Evolutionary conservation across 2,113 vertebrate species (phyloP), one percentile per base, ranked within the genome.

Genomic region (Chroicocephalus ridibundus): DNA sequence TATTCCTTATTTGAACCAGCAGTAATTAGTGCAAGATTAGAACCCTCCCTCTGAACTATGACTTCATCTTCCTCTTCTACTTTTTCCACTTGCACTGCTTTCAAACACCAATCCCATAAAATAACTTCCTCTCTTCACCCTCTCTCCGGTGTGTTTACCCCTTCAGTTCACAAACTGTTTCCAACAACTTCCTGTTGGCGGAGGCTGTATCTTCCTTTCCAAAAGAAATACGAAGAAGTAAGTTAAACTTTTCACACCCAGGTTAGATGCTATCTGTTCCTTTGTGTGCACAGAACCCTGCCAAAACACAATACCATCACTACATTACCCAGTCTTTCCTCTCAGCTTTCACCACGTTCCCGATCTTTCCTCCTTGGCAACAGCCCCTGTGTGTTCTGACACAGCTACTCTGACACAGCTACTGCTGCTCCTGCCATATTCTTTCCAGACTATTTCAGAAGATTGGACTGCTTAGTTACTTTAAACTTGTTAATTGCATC

Each of bases 191-290:
- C n/a, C 64, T 32, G 8, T n/a, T 15, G 25, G 22, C 80, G 86
- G 32, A 70, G 22, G 49, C 34, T 2, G 0, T 4, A 36, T 9
- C 32, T 66, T 57, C 16, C 55, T 54, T 74, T 51, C 64, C 80
- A 64, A 49, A 60, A 66, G 5, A 6, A 42, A 4, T 3, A 22
- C 0, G 6, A 76, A 10, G 17, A 83, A 54, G 1, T 15, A 13
- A 60, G 29, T 47, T 26, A 9, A 68, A 9, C 34, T 40, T 65
- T 8, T 27, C n/a, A 16, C 18, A 36, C 10, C 14, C 24, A 47
- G 7, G 18, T 82, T 15, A 42, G 26, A 60, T 2, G 20, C 44
- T 40, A 24, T 26, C 36, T 40, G 8, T 32, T 65, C 60, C 61
- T 44, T 38, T 6, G 24, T 0, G 8, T 9, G 16, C 25, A 71